These are phyloP conservation scores for Caloenas nicobarica DNA, from an alignment of 2,113 vertebrate species.

Conservation along the genomic window DNA sequence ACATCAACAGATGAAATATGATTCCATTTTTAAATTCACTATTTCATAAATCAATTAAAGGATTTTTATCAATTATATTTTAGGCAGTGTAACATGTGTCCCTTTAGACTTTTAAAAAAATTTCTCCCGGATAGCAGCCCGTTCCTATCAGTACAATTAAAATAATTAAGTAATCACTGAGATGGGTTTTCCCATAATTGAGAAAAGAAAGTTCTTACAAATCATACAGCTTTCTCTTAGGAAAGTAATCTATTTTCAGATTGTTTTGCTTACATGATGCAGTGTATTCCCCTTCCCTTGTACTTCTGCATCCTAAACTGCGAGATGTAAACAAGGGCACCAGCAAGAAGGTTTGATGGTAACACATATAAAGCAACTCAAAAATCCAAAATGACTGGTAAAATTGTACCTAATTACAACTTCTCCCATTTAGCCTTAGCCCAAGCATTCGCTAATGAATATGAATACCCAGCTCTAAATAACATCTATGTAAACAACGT, in stretches of 20 bases:
- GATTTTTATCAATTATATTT: conserved; percentile 69
- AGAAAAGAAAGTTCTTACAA: background rate
- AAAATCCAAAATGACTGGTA: background rate
- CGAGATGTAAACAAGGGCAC: background rate
- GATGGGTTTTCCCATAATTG: background rate
- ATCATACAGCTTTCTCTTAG: background rate
- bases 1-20: conserved; percentile 74
- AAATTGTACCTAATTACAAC: background rate
- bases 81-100: conserved; percentile 34
- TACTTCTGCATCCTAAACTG: background rate
- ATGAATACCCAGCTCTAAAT: background rate
- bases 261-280: background rate
- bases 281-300: background rate
- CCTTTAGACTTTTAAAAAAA: background rate
- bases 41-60: conserved; percentile 71
- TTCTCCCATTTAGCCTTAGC: background rate
- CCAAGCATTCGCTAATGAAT: background rate
- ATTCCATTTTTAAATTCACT: conserved; percentile 71
- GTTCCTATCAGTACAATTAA: background rate
- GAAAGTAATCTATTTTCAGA: background rate
- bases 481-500: background rate
- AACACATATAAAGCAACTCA: background rate
- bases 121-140: background rate
- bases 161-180: background rate
- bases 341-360: background rate